These are phyloP conservation scores for Drosophila rubida DNA, from an alignment of 2,888 invertebrate species.

Conservation along the genomic window DNA sequence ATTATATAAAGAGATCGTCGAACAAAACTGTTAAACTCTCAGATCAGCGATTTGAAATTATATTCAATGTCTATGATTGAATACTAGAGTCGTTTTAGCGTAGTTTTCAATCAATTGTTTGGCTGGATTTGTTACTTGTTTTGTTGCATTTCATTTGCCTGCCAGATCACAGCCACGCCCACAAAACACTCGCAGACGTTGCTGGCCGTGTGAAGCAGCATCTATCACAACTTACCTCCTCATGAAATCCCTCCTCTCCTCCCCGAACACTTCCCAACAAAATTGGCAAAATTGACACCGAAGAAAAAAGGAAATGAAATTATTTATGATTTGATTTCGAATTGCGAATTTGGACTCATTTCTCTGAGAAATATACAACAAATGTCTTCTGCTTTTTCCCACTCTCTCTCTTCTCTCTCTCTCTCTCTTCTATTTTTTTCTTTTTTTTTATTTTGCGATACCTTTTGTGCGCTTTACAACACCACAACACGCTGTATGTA, in stretches of 20 bases:
- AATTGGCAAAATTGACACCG: constrained; percentile 31
- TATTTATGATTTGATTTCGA: constrained; percentile 30
- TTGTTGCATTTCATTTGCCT: constrained; percentile 23
- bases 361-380: constrained; percentile 25
- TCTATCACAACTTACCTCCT: constrained; percentile 4
- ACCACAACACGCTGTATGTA: constrained; percentile 13
- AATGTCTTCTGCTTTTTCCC: constrained; percentile 55
- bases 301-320: background rate
- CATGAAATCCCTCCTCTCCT: background rate
- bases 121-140: constrained; percentile 1
- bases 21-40: no score
- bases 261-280: background rate
- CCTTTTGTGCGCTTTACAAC: constrained; percentile 48
- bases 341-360: constrained; percentile 32
- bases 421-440: constrained; percentile 12
- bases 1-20: no score
- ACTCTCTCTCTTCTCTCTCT: constrained; percentile 20
- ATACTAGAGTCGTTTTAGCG: no score
- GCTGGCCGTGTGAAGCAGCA: constrained; percentile 14
- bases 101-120: background rate
- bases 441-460: constrained; percentile 21
- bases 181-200: constrained; percentile 3
- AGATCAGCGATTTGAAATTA: no score
- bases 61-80: no score
- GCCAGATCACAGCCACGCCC: constrained; percentile 16